Conservation (phyloP, 2,113 vertebrate genomes). For the Chauna torquata region DNA sequence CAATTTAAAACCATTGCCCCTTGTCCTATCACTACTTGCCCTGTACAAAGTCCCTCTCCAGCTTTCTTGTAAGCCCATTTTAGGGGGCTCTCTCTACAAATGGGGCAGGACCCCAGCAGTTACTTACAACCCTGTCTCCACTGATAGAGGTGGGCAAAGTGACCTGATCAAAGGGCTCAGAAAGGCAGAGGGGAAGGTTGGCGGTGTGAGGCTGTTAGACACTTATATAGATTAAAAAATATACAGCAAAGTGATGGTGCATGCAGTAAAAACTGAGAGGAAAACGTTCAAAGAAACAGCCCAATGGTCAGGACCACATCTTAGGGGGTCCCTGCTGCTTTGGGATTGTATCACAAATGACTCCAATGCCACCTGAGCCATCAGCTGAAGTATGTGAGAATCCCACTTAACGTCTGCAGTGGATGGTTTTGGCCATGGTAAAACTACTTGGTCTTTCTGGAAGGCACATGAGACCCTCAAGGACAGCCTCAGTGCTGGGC, state of each 20-base stretch:
- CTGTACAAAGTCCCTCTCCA: too few species aligned
- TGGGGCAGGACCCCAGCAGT: not conserved
- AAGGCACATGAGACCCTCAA: not conserved
- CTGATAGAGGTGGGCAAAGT: not conserved
- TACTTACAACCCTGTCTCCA: accelerated
- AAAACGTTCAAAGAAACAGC: not conserved
- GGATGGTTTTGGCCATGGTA: accelerated
- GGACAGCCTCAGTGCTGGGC: not conserved
- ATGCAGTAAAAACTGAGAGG: not conserved
- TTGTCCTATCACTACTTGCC: too few species aligned
- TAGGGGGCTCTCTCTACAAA: not conserved
- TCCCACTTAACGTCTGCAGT: not conserved
- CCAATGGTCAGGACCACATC: not conserved
- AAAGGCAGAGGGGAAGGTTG: not conserved
- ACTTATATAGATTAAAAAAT: not conserved
- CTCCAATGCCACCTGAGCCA: not conserved
- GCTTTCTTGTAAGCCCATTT: too few species aligned
- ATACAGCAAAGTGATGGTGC: not conserved
- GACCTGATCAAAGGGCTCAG: not conserved
- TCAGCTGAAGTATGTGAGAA: not conserved
- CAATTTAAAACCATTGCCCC: too few species aligned
- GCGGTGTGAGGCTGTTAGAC: accelerated
- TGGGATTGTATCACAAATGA: not conserved
- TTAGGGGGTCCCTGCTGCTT: not conserved
- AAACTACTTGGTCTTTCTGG: not conserved